Base-by-base conservation (phyloP, 2,113 vertebrate genomes). In the Trichomycterus rosablanca region DNA sequence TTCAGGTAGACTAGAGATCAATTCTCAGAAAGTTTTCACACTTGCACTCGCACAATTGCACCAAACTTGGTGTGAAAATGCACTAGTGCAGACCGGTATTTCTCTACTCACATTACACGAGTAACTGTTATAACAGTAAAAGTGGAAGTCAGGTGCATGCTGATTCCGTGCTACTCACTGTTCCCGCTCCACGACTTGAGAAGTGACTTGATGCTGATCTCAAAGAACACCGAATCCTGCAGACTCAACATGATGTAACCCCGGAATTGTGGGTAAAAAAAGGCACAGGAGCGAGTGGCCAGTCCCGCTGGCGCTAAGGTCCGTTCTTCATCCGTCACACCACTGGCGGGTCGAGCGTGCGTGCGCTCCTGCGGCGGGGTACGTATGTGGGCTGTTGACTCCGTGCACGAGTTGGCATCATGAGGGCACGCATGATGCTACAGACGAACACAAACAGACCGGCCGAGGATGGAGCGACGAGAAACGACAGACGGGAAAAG, bases 131-230 rank as follows among this genome's bases (percentile, higher is more conserved):
- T n/a, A n/a, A n/a, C n/a, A n/a, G n/a, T n/a, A n/a, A n/a, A n/a
- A n/a, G n/a, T 23, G 20, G 32, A 54, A 7, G 14, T 37, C 11
- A 54, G 34, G 30, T 55, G 40, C 14, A 18, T 50, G 43, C 0
- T 42, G 16, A 10, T 18, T 19, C 22, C 14, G 34, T 10, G 37
- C 57, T 89, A 94, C 94, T 96, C 72, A 98, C 95, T 79, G 87
- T 89, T 88, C 82, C 90, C 85, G 80, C 92, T 95, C 94, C 95
- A 97, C 50, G 93, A 93, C 83, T 95, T 97, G 71, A 97, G 89
- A 79, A 98, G 88, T 65, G 95, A 98, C 87, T 98, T 98, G 77
- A 98, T 95, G 89, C 85, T 97, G 76, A 97, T 94, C 86, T 97
- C 95, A 83, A 98, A 98, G 84, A 92, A 92, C 72, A 95, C 87